phyloP scores from a whole-genome alignment of 2,797 vertebrate species.

The Molothrus ater region DNA sequence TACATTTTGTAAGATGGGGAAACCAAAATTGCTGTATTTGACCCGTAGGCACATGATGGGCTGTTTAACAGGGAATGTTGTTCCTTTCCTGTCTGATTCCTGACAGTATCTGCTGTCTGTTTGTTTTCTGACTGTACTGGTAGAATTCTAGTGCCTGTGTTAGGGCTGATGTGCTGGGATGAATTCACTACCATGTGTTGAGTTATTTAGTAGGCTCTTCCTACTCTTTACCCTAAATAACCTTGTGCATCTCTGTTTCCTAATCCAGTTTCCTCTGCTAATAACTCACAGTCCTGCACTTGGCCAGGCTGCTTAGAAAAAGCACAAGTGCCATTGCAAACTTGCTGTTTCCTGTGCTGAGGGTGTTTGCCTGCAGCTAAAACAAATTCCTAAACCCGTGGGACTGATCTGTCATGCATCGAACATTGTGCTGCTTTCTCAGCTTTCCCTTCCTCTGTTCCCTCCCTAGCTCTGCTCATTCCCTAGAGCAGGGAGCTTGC shows the following conservation, averaged over 20 bases:
- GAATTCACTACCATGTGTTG: background rate
- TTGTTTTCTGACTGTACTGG: background rate
- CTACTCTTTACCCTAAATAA: conserved; percentile 33
- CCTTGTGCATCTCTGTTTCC: conserved; percentile 15
- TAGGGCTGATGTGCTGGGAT: background rate
- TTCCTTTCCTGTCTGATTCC: background rate
- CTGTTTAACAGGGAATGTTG: background rate
- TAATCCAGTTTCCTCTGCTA: background rate
- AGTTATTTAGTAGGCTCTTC: background rate
- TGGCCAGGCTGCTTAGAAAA: background rate
- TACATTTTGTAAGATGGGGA: background rate
- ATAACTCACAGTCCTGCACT: background rate
- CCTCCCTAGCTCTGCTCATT: background rate
- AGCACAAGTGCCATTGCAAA: background rate
- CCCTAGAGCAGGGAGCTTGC: background rate
- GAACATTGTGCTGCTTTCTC: background rate
- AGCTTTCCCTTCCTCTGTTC: background rate
- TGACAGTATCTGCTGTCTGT: background rate
- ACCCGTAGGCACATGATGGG: background rate
- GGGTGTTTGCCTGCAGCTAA: conserved; percentile 6
- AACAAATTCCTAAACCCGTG: background rate
- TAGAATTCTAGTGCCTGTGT: background rate
- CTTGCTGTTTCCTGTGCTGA: conserved; percentile 3
- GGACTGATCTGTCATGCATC: background rate
- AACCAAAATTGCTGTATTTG: background rate